Evolutionary conservation across 2,888 invertebrate species (phyloP).

Genomic region (Diogma glabrata): DNA sequence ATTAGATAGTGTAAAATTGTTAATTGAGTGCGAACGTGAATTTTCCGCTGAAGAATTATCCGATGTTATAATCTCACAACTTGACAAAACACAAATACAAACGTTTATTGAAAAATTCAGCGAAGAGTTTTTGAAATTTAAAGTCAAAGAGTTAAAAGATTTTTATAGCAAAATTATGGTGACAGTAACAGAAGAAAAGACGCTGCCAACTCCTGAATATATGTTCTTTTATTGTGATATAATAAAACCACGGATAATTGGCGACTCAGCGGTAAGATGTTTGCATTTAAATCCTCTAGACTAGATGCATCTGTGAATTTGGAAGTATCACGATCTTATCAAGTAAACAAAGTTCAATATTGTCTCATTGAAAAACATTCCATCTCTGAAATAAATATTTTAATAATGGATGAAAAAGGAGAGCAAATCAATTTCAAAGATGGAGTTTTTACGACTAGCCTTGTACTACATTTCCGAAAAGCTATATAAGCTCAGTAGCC

Average conservation of each 20-base stretch:
- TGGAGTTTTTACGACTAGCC: not conserved
- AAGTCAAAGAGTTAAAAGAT: too few species aligned
- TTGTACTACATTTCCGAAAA: not conserved
- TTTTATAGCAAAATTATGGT: too few species aligned
- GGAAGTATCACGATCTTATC: not conserved
- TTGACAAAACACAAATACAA: too few species aligned
- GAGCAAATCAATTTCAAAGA: slow-evolving; percentile 1
- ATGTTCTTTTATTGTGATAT: not conserved
- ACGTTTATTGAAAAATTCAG: too few species aligned
- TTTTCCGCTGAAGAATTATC: too few species aligned
- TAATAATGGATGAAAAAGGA: not conserved
- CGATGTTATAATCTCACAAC: too few species aligned
- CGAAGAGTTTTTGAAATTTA: too few species aligned
- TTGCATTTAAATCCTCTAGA: not conserved
- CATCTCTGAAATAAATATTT: slow-evolving; percentile 1
- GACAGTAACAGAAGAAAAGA: too few species aligned
- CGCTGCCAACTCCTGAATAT: not conserved
- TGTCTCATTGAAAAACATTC: not conserved
- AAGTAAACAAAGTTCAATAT: not conserved
- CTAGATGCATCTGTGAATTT: not conserved
- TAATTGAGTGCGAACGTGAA: too few species aligned
- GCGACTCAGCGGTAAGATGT: not conserved
- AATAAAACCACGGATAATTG: not conserved
- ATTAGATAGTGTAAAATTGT: too few species aligned
- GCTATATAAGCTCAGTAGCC: not conserved